Percentiles rank a stretch among this genome's conserved stretches.
phyloP scores from a whole-genome alignment of 2,797 vertebrate species.

The Tarsius wallacei region DNA sequence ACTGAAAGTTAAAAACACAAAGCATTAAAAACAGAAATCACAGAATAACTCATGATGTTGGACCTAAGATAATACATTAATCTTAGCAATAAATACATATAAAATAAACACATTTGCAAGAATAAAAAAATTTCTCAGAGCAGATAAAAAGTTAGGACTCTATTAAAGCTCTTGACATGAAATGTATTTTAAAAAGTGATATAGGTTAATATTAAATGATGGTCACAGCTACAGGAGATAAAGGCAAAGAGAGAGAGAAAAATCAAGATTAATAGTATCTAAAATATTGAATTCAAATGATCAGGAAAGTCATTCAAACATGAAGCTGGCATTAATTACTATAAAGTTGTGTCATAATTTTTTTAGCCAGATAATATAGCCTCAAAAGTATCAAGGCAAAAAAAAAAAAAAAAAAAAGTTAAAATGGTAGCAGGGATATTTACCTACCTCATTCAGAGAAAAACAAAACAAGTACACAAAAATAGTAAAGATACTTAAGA shows the following conservation, averaged over 20 bases:
- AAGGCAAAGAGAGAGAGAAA: not conserved
- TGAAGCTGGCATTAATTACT: not conserved
- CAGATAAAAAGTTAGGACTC: not conserved
- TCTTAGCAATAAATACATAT: slow-evolving; percentile 2
- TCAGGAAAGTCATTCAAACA: not conserved
- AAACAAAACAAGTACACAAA: not conserved
- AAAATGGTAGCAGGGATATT: not conserved
- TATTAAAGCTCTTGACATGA: not conserved
- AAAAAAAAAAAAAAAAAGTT: not conserved
- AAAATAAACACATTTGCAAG: not conserved
- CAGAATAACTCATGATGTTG: not conserved
- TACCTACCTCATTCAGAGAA: not conserved
- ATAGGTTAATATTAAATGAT: not conserved
- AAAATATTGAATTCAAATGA: not conserved
- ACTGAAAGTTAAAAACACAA: slow-evolving; percentile 10
- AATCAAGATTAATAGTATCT: not conserved
- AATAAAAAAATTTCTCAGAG: not conserved
- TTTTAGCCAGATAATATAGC: not conserved
- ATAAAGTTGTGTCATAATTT: not conserved
- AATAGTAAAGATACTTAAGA: not conserved
- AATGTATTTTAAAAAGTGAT: not conserved
- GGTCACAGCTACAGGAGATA: not conserved
- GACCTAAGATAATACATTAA: slow-evolving; percentile 6
- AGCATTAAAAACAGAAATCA: slow-evolving; percentile 32
- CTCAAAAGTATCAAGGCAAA: not conserved